These are phyloP conservation scores for Myotis myotis DNA, from an alignment of 2,797 vertebrate genomes.

Conservation along the genomic window DNA sequence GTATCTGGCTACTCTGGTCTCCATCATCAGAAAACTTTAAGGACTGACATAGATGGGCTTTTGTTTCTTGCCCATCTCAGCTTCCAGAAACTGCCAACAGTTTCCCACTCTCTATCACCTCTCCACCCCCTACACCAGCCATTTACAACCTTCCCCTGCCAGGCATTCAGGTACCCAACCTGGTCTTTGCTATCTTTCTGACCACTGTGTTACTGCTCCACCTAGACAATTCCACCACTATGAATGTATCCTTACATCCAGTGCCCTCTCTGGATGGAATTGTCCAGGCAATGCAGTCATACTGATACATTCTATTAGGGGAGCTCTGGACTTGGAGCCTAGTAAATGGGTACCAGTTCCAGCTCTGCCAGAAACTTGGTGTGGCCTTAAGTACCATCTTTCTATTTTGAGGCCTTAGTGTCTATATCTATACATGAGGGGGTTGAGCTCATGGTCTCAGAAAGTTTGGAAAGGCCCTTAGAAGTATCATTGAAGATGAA, in stretches of 20 bases:
- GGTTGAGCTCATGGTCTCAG: not conserved
- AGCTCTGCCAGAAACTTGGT: not conserved
- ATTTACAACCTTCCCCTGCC: not conserved
- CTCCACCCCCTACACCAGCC: not conserved
- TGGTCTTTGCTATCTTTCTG: conserved; percentile 9
- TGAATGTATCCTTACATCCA: not conserved
- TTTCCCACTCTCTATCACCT: not conserved
- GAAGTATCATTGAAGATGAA: conserved; percentile 1
- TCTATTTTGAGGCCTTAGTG: not conserved
- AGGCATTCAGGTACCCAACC: not conserved
- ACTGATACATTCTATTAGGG: not conserved
- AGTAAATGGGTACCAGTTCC: not conserved
- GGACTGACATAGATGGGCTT: not conserved
- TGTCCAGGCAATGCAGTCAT: not conserved
- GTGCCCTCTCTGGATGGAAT: conserved; percentile 14
- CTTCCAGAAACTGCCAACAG: not conserved
- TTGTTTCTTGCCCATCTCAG: not conserved
- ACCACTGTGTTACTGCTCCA: not conserved
- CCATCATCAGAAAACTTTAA: conserved; percentile 12
- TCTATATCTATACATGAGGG: not conserved
- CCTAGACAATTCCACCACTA: conserved; percentile 14
- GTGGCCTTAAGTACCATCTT: not conserved
- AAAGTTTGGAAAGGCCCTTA: not conserved
- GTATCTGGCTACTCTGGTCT: not conserved
- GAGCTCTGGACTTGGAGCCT: not conserved